phyloP scores from a whole-genome alignment of 2,888 invertebrate genomes.

The Philhelius pedissequus region DNA sequence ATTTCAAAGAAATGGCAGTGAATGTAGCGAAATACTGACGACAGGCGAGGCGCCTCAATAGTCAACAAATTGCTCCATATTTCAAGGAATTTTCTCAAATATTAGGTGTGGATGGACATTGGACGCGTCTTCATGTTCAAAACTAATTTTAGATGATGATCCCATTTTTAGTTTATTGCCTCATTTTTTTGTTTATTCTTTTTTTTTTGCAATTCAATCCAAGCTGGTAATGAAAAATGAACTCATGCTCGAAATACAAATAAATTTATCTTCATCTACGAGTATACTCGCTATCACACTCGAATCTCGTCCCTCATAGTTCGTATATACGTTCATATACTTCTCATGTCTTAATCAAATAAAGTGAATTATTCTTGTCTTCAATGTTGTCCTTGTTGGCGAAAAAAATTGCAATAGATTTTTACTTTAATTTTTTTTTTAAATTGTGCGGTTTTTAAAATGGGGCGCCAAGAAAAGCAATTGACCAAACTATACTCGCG shows the following conservation, averaged over 20 bases:
- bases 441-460: background rate
- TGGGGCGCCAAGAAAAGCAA: conserved; percentile 8
- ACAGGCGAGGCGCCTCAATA: conserved; percentile 25
- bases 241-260: conserved; percentile 21
- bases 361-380: conserved; percentile 19
- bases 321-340: background rate
- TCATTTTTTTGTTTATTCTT: background rate
- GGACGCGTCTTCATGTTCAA: background rate
- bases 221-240: conserved; percentile 31
- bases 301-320: background rate
- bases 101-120: conserved; percentile 3
- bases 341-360: conserved; percentile 29
- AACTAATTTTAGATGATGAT: conserved; percentile 46
- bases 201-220: conserved; percentile 1
- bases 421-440: background rate
- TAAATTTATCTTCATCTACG: background rate
- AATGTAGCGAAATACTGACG: background rate
- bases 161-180: conserved; percentile 28
- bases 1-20: conserved; percentile 1
- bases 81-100: conserved; percentile 32
- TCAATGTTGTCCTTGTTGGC: conserved; percentile 23
- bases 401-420: background rate
- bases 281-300: background rate
- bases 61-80: conserved; percentile 30
- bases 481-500: conserved; percentile 7